Evolutionary conservation across 2,113 vertebrate species (phyloP).

Genomic region (Leptodactylus fuscus): DNA sequence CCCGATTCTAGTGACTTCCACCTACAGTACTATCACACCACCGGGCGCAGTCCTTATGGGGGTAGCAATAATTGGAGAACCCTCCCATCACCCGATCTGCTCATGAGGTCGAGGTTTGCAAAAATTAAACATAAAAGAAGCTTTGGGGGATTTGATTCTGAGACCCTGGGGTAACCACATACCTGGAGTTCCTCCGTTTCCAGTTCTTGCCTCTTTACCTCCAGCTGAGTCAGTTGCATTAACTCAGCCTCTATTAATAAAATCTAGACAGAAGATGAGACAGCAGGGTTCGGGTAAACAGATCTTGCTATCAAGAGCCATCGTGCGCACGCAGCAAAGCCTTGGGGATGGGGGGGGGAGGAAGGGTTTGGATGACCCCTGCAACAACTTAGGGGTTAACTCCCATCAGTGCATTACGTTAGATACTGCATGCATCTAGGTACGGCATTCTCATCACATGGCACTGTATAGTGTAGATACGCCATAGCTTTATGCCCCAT

Average conservation of each 20-base stretch:
- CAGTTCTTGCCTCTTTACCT: constrained; percentile 93
- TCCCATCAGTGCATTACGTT: not conserved
- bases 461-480: too few species aligned
- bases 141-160: not conserved
- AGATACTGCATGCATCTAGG: not conserved
- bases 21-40: too few species aligned
- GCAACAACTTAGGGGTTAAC: constrained; percentile 12
- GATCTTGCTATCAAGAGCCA: not conserved
- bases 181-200: constrained; percentile 95
- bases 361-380: too few species aligned
- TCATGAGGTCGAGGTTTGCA: too few species aligned
- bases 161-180: constrained; percentile 70
- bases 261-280: constrained; percentile 94
- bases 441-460: too few species aligned
- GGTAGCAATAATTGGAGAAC: too few species aligned
- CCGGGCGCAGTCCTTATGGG: too few species aligned
- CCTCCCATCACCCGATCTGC: too few species aligned
- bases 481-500: too few species aligned
- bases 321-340: not conserved
- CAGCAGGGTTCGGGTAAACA: constrained; percentile 64
- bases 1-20: too few species aligned
- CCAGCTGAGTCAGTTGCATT: constrained; percentile 97
- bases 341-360: not conserved
- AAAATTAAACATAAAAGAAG: too few species aligned
- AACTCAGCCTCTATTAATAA: constrained; percentile 97